These are phyloP conservation scores for Arnoldichthys spilopterus DNA, from an alignment of 2,797 vertebrate genomes.

Conservation along the genomic window DNA sequence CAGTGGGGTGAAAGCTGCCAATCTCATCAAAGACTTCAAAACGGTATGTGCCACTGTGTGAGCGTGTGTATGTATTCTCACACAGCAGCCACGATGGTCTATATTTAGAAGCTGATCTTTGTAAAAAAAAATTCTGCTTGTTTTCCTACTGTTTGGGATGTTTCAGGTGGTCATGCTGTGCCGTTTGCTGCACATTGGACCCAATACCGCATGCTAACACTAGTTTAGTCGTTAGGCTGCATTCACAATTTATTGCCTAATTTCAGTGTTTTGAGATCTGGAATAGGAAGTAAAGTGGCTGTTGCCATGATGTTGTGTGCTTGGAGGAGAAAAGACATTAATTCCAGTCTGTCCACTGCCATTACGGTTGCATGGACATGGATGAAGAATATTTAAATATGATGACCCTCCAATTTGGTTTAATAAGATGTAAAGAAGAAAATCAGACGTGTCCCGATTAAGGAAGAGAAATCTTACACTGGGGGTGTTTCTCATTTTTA, in stretches of 20 bases:
- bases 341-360: neutral
- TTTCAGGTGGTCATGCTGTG: neutral
- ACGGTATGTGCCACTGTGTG: conserved; percentile 79
- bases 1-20: conserved; percentile 93
- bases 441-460: neutral
- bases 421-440: neutral
- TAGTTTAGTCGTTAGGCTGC: neutral
- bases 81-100: neutral
- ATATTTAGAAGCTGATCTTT: neutral
- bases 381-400: neutral
- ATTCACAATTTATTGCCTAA: neutral
- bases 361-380: neutral
- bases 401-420: neutral
- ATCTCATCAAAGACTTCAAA: conserved; percentile 97
- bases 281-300: neutral
- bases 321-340: neutral
- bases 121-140: neutral
- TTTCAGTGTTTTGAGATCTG: neutral
- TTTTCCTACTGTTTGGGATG: neutral
- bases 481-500: neutral
- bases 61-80: neutral
- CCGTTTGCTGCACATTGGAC: neutral
- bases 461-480: neutral
- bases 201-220: neutral
- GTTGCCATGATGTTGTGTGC: too few relatives aligned